Conservation (phyloP, 1,140 invertebrate genomes). For the Globodera rostochiensis region DNA sequence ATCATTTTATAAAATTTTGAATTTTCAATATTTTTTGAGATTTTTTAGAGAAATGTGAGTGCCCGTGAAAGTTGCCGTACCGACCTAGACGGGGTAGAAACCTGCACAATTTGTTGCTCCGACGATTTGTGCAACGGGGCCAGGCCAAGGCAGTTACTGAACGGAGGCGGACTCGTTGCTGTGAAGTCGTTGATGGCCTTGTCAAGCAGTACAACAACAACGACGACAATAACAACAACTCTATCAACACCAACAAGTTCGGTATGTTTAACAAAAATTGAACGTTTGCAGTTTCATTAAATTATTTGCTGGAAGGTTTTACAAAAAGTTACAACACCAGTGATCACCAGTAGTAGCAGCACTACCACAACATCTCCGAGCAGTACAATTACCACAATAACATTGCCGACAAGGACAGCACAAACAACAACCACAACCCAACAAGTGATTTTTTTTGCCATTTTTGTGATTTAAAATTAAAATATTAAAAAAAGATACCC, state of each 20-base stretch:
- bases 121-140: slow-evolving; percentile 12
- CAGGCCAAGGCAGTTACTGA: slow-evolving; percentile 11
- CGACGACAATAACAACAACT: not conserved
- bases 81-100: slow-evolving; percentile 9
- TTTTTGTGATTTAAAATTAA: too few species aligned
- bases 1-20: not conserved
- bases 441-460: not conserved
- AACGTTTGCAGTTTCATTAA: too few species aligned
- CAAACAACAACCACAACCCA: not conserved
- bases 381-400: not conserved
- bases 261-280: not conserved
- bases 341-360: too few species aligned
- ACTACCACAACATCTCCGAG: not conserved
- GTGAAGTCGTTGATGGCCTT: not conserved
- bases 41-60: slow-evolving; percentile 6
- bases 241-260: not conserved
- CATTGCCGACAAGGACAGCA: not conserved
- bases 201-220: not conserved
- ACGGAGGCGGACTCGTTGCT: not conserved
- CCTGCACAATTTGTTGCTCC: slow-evolving; percentile 17
- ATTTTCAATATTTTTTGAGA: not conserved
- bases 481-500: too few species aligned
- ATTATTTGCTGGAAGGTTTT: too few species aligned
- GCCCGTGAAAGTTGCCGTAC: slow-evolving; percentile 15
- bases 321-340: too few species aligned